A percentile compares a stretch with the other conserved stretches of the same genome.
Conservation (phyloP, 2,797 vertebrate genomes). For the Hozukius guyotensis region DNA sequence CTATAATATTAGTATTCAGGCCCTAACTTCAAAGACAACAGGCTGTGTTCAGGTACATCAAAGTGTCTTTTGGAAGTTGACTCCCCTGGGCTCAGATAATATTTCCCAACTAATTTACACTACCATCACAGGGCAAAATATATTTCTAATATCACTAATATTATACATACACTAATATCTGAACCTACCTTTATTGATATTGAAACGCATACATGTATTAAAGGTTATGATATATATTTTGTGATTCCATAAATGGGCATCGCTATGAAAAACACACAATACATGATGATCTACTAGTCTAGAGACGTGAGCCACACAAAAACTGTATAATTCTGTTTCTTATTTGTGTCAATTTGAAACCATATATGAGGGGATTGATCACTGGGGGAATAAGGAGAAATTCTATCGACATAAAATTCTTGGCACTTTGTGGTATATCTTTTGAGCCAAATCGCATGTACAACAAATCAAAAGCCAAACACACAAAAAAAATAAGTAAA, state of each 20-base stretch:
- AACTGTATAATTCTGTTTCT: constrained; percentile 15
- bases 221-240: not conserved
- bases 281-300: not conserved
- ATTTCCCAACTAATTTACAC: not conserved
- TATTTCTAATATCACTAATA: not conserved
- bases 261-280: not conserved
- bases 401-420: constrained; percentile 41
- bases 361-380: constrained; percentile 57
- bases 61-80: not conserved
- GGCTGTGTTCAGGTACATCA: not conserved
- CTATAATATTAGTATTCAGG: not conserved
- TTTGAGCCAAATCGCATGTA: constrained; percentile 17
- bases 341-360: constrained; percentile 34
- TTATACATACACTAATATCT: not conserved
- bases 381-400: constrained; percentile 44
- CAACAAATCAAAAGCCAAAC: constrained; percentile 53
- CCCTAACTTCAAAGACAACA: not conserved
- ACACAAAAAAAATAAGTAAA: not conserved
- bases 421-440: not conserved
- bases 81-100: not conserved
- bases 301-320: not conserved
- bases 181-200: not conserved
- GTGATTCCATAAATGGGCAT: not conserved
- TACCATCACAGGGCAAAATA: not conserved
- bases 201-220: not conserved